phyloP scores from a whole-genome alignment of 2,113 vertebrate genomes.

The Phycodurus eques region DNA sequence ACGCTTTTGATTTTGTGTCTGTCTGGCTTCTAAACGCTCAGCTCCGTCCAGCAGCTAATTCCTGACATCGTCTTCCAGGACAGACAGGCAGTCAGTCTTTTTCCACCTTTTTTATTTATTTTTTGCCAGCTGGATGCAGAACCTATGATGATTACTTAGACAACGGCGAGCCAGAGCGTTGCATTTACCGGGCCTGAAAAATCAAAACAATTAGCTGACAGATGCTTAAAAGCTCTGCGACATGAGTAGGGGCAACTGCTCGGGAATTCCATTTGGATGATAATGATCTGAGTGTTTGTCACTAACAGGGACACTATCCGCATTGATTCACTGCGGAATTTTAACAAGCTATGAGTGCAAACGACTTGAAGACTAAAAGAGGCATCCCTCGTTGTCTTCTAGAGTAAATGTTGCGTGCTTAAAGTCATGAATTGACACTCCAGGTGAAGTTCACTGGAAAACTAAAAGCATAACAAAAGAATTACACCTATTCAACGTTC shows the following conservation, averaged over 20 bases:
- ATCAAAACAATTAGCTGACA: constrained; percentile 12
- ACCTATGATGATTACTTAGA: neutral
- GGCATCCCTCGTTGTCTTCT: neutral
- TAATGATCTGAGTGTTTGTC: neutral
- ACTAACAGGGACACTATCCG: neutral
- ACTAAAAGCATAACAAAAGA: too few relatives aligned
- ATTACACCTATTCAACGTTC: too few relatives aligned
- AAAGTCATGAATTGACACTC: too few relatives aligned
- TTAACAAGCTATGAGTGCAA: neutral
- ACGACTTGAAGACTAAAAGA: neutral
- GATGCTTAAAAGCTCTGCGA: constrained; percentile 3
- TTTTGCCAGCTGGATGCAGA: neutral
- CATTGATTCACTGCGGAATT: neutral
- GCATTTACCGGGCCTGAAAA: neutral
- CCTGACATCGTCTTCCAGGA: neutral
- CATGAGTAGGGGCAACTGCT: neutral
- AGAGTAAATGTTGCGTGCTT: too few relatives aligned
- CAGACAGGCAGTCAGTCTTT: neutral
- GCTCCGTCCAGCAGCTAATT: neutral
- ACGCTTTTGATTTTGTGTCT: neutral
- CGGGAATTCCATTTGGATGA: neutral
- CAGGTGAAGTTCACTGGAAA: too few relatives aligned
- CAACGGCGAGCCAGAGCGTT: neutral
- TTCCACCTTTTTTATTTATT: neutral
- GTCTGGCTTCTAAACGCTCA: neutral